Evolutionary conservation across 1,140 invertebrate genomes (phyloP), one percentile per base, ranked within the genome.

Genomic region (Zaprionus inermis): DNA sequence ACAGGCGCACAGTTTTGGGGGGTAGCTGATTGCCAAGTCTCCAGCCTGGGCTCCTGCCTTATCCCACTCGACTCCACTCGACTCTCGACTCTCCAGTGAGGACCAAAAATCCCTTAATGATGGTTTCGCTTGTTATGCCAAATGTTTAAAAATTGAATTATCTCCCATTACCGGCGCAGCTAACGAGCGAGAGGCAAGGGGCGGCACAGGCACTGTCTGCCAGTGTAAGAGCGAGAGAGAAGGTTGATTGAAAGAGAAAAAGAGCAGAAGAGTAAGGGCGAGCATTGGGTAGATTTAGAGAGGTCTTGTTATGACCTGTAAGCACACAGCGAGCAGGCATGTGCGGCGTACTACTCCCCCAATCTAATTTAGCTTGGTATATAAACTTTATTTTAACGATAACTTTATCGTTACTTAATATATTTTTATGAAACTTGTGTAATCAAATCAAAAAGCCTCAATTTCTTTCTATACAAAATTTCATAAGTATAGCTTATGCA

Each of bases 111-210:
- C 90, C 90, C 91, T 91, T 91, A 91, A 91, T 91, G 86, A 91
- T 88, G 90, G 85, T 91, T 91, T 88, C 81, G 81, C 83, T 91
- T 90, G 90, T 91, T 91, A 91, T 90, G 84, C 90, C 90, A 91
- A 91, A 90, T 91, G 90, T 91, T 90, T 91, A 83, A 88, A 91
- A 91, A 91, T 91, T 91, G 90, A 91, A 91, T 91, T 91, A 91
- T 91, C 82, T 91, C 86, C 90, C 84, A 89, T 89, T 89, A 89
- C 84, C 81, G 80, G 73, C 65, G 69, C 89, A 89, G 79, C 89
- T 91, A 91, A 91, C 88, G 84, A 90, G 79, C 81, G 69, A n/a
- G n/a, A n/a, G n/a, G n/a, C n/a, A n/a, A n/a, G n/a, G 58, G 69
- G 69, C 70, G 56, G 56, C 73, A 71, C 44, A 70, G 30, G 59